These are phyloP conservation scores for Scaptomyza flava DNA, from an alignment of 2,888 invertebrate genomes.

Conservation along the genomic window DNA sequence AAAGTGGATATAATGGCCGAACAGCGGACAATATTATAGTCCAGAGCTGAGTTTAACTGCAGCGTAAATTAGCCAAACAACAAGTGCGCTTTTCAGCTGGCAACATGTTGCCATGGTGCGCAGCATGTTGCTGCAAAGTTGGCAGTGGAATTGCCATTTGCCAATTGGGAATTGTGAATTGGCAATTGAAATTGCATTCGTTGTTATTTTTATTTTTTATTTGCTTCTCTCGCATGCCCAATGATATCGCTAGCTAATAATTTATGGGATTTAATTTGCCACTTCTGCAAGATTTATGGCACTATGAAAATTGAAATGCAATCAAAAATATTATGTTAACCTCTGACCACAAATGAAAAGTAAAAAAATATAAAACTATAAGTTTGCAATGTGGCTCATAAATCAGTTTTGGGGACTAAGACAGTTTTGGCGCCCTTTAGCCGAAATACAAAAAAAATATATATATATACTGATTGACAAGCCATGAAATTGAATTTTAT, in stretches of 20 bases:
- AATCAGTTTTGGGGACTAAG: slow-evolving; percentile 45
- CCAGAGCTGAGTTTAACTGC: slow-evolving; percentile 15
- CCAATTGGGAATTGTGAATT: slow-evolving; percentile 34
- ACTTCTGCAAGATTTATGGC: slow-evolving; percentile 74
- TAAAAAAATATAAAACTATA: slow-evolving; percentile 16
- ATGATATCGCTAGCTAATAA: slow-evolving; percentile 56
- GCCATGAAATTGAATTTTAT: slow-evolving; percentile 78
- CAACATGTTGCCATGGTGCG: slow-evolving; percentile 55
- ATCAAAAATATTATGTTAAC: slow-evolving; percentile 80
- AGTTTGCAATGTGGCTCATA: slow-evolving; percentile 31
- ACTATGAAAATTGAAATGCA: slow-evolving; percentile 76
- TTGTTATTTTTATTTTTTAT: slow-evolving; percentile 4
- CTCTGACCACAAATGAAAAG: slow-evolving; percentile 59
- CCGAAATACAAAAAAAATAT: slow-evolving; percentile 8
- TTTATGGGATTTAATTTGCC: slow-evolving; percentile 81
- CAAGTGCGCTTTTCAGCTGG: slow-evolving; percentile 31
- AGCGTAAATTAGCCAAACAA: slow-evolving; percentile 61
- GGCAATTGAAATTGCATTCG: slow-evolving; percentile 35
- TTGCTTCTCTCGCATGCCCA: slow-evolving; percentile 28
- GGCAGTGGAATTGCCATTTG: slow-evolving; percentile 25
- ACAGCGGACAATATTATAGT: background rate
- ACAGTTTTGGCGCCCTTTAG: slow-evolving; percentile 63
- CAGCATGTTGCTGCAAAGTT: slow-evolving; percentile 52
- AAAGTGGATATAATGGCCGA: slow-evolving; percentile 12
- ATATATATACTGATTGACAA: slow-evolving; percentile 75